phyloP scores from a whole-genome alignment of 2,113 vertebrate species.

The Synodontis membranacea region DNA sequence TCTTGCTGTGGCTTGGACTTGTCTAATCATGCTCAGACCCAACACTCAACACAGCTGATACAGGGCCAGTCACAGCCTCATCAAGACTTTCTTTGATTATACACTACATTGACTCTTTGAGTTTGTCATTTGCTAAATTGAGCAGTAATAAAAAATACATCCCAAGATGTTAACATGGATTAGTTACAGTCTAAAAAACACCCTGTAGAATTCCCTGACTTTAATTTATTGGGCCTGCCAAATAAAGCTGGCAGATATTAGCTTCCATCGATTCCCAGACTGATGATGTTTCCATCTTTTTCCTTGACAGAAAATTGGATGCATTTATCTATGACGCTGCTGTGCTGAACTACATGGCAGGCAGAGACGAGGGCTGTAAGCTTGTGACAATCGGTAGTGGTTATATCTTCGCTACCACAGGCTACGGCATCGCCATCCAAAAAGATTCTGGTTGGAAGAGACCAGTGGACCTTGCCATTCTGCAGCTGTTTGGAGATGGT shows the following conservation, averaged over 20 bases:
- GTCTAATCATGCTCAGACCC: slow-evolving; percentile 12
- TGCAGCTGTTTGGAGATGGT: slow-evolving; percentile 98
- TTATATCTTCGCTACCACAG: slow-evolving; percentile 96
- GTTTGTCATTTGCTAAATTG: not conserved
- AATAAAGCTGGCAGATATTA: not conserved
- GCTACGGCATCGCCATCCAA: slow-evolving; percentile 98
- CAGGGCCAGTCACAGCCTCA: not conserved
- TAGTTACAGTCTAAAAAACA: slow-evolving; percentile 2
- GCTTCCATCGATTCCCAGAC: not conserved
- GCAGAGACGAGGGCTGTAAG: slow-evolving; percentile 97
- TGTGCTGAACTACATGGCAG: slow-evolving; percentile 98
- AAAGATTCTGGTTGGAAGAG: slow-evolving; percentile 98
- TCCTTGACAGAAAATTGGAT: slow-evolving; percentile 85
- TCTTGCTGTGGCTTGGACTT: slow-evolving; percentile 28
- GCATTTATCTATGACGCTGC: slow-evolving; percentile 99
- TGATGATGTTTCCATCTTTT: slow-evolving; percentile 38
- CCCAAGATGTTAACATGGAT: not conserved
- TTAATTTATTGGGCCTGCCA: slow-evolving; percentile 11
- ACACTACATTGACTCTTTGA: not conserved
- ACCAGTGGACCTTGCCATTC: slow-evolving; percentile 94
- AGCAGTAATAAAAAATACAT: slow-evolving; percentile 4
- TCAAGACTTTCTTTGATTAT: not conserved
- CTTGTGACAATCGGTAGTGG: slow-evolving; percentile 97
- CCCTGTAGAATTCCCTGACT: not conserved
- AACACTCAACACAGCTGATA: not conserved